Conservation (phyloP, 2,113 vertebrate species). For the Alaudala cheleensis region DNA sequence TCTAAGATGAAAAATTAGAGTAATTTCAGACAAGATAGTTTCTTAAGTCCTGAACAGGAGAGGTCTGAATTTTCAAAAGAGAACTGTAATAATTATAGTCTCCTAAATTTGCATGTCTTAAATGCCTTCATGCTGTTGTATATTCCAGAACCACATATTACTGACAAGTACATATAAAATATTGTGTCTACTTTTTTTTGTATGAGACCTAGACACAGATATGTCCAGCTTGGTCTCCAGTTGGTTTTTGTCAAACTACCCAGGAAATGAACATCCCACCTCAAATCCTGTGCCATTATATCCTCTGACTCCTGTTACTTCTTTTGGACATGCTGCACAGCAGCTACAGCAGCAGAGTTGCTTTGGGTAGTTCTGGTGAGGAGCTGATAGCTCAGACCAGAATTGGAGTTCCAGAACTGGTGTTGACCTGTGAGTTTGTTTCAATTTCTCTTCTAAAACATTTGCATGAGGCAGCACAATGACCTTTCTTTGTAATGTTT, state of each 20-base stretch:
- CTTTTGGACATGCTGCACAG: not conserved
- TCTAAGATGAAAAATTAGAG: not conserved
- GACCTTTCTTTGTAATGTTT: not conserved
- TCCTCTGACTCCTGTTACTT: not conserved
- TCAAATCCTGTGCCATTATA: not conserved
- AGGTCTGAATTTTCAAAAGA: not conserved
- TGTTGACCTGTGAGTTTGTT: not conserved
- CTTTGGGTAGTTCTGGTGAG: not conserved
- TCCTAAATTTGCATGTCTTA: not conserved
- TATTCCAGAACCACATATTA: not conserved
- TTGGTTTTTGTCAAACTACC: not conserved
- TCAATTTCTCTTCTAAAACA: not conserved
- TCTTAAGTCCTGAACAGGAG: not conserved
- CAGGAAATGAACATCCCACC: not conserved
- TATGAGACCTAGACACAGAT: not conserved
- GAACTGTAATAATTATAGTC: not conserved
- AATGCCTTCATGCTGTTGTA: not conserved
- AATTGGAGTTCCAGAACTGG: not conserved
- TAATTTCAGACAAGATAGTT: not conserved
- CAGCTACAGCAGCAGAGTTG: not conserved
- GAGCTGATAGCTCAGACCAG: not conserved
- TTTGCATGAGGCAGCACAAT: fast-evolving
- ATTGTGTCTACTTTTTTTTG: not conserved
- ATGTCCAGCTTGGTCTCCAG: not conserved
- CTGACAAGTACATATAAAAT: not conserved